Evolutionary conservation across 2,797 vertebrate genomes (phyloP).

Genomic region (Microctenopoma stevenorrisi): DNA sequence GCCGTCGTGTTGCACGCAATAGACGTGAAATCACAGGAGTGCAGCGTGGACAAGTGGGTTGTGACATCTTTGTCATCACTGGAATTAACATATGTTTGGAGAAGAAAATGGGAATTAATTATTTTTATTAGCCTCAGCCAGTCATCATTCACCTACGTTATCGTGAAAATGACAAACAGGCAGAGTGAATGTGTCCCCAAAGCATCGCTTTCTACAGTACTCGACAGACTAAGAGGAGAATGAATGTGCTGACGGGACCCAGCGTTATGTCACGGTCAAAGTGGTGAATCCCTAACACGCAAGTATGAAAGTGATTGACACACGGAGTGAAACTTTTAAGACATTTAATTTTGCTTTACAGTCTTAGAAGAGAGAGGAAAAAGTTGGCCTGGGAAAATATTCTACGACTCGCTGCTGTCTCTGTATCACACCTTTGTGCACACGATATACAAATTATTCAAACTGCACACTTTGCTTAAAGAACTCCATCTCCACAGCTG

Average conservation of each 20-base stretch:
- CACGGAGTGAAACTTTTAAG: too few relatives aligned
- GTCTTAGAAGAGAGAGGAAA: background rate
- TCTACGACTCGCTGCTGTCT: background rate
- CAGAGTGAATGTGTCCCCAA: background rate
- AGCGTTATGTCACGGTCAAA: background rate
- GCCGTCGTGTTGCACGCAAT: background rate
- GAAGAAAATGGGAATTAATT: background rate
- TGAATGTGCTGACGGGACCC: background rate
- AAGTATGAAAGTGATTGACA: too few relatives aligned
- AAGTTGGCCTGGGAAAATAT: background rate
- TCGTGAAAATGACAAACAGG: background rate
- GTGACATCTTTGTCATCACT: conserved; percentile 9
- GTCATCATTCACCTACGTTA: background rate
- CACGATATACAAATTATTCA: conserved; percentile 3
- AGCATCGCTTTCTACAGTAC: background rate
- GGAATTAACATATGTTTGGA: conserved; percentile 7
- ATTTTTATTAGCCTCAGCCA: background rate
- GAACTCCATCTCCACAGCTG: background rate
- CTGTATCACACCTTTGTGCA: background rate
- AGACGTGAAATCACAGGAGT: background rate
- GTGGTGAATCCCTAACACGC: too few relatives aligned
- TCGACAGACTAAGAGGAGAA: background rate
- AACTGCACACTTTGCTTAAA: background rate
- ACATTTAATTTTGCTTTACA: background rate
- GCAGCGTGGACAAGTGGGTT: background rate